Conservation (phyloP, 2,797 vertebrate genomes). For the Sarcophilus harrisii region DNA sequence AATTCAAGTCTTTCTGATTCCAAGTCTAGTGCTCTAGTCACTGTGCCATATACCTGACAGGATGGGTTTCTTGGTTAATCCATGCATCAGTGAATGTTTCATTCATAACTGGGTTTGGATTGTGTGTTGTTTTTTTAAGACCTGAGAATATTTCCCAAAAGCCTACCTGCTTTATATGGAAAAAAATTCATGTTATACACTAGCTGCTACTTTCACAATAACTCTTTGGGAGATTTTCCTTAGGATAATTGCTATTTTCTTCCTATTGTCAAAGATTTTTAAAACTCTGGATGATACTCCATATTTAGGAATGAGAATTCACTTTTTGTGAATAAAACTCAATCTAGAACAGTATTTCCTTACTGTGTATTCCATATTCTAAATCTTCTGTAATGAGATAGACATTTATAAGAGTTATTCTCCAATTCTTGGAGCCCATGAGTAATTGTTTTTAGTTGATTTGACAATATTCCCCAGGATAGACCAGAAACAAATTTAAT, state of each 20-base stretch:
- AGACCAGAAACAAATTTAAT: too few species aligned
- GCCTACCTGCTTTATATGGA: background rate
- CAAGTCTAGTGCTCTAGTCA: background rate
- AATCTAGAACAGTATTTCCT: background rate
- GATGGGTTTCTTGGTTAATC: background rate
- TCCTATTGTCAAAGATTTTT: background rate
- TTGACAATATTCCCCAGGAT: too few species aligned
- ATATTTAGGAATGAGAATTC: background rate
- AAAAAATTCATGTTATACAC: background rate
- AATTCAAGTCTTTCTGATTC: background rate
- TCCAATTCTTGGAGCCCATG: background rate
- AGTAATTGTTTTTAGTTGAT: background rate
- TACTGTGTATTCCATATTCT: background rate
- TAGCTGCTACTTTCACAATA: background rate
- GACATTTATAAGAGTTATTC: background rate
- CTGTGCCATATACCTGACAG: background rate
- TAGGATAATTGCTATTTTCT: background rate
- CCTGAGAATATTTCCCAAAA: background rate
- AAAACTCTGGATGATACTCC: background rate
- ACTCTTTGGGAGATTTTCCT: background rate
- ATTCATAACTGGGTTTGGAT: background rate
- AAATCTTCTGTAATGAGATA: background rate
- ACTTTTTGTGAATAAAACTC: background rate
- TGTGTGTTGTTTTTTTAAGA: background rate
- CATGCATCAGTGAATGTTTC: background rate